Conservation (phyloP, 2,113 vertebrate species). For the Tyto alba region DNA sequence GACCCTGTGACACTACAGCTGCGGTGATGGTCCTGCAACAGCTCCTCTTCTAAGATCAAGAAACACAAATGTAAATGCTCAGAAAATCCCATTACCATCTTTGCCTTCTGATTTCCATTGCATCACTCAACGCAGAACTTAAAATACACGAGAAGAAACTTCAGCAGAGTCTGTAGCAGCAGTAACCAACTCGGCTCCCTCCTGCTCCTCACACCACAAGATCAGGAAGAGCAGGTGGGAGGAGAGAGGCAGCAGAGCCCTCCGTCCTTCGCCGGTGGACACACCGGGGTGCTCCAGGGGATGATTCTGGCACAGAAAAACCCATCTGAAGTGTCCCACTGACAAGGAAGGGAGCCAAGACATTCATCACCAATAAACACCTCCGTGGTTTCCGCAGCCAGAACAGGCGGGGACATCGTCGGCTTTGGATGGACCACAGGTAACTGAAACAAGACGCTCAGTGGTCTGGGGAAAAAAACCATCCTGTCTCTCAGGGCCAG, state of each 20-base stretch:
- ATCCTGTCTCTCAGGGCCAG: neutral
- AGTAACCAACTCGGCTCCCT: neutral
- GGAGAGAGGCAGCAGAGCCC: neutral
- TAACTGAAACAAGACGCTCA: neutral
- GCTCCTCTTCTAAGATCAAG: neutral
- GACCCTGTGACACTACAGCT: accelerated
- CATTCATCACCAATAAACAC: accelerated
- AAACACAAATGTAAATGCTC: neutral
- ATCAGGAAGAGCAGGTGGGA: neutral
- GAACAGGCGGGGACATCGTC: accelerated
- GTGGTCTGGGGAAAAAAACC: neutral
- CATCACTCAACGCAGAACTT: neutral
- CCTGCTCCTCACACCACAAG: neutral
- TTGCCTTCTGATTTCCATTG: neutral
- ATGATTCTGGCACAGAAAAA: neutral
- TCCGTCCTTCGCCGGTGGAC: accelerated
- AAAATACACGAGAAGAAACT: accelerated
- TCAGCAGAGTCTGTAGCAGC: no score
- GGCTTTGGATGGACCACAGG: neutral
- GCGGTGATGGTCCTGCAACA: accelerated
- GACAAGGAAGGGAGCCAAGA: neutral
- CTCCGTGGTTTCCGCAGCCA: neutral
- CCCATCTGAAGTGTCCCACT: neutral
- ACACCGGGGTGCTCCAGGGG: neutral
- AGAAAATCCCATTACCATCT: neutral